Percentiles rank a stretch among this genome's conserved stretches.
These are phyloP conservation scores for Mimachlamys varia DNA, from an alignment of 2,888 invertebrate species.

Conservation along the genomic window DNA sequence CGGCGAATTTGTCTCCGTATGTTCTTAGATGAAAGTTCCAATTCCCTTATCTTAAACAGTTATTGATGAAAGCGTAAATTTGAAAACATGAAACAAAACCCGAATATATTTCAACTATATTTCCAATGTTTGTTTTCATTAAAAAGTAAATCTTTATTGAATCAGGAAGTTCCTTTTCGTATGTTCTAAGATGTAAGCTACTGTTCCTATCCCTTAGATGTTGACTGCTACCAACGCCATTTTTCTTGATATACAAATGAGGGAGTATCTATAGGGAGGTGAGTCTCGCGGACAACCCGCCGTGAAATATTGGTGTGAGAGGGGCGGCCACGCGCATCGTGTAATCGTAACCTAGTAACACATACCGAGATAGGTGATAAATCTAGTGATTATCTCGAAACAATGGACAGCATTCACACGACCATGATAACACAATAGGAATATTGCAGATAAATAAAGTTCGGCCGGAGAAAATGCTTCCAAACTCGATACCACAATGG, in stretches of 20 bases:
- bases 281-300: neutral
- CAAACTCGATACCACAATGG: neutral
- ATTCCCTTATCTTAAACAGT: neutral
- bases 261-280: neutral
- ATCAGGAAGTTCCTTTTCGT: neutral
- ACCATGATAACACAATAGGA: conserved; percentile 9
- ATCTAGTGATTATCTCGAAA: neutral
- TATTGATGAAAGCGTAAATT: no score
- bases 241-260: neutral
- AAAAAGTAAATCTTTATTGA: no score
- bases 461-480: neutral
- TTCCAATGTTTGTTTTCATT: no score
- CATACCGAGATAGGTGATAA: conserved; percentile 8
- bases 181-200: neutral
- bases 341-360: neutral
- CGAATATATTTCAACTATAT: no score
- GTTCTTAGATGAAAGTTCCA: neutral
- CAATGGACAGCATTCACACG: conserved; percentile 15
- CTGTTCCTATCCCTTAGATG: neutral
- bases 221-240: neutral
- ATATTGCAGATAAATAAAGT: neutral
- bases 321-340: neutral
- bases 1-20: neutral
- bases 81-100: no score
- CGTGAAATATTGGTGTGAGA: conserved; percentile 17